A percentile compares a stretch with the other conserved stretches of the same genome.
Conservation (phyloP, 30 jellyfish, hydroid and myxozoan genomes). For the Cassiopea andromeda region DNA sequence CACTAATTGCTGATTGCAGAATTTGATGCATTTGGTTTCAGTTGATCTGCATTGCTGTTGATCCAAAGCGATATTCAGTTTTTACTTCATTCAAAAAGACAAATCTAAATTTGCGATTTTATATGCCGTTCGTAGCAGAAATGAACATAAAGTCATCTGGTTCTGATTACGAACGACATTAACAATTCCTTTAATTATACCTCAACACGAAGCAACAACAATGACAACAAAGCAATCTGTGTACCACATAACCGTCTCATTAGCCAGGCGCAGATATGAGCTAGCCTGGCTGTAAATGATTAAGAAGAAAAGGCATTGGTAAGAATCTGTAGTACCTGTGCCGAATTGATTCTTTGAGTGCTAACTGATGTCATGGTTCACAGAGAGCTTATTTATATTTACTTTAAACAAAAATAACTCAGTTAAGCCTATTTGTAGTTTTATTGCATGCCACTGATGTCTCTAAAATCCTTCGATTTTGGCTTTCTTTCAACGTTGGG, state of each 20-base stretch:
- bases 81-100: too few species aligned
- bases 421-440: constrained; percentile 36
- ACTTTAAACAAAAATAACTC: neutral
- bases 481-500: constrained; percentile 10
- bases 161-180: neutral
- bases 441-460: constrained; percentile 29
- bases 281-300: neutral
- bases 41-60: too few species aligned
- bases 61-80: too few species aligned
- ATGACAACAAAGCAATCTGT: neutral
- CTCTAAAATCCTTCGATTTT: constrained; percentile 7
- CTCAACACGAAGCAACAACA: neutral
- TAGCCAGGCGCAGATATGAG: neutral
- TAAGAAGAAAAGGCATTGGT: neutral
- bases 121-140: neutral
- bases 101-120: neutral
- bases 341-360: neutral
- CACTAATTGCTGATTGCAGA: too few species aligned
- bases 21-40: too few species aligned
- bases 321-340: neutral
- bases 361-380: constrained; percentile 3
- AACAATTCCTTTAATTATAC: neutral
- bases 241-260: neutral
- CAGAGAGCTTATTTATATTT: neutral
- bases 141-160: neutral